Evolutionary conservation across 53 echinoderm and acorn worm genomes (phyloP), one percentile per base, ranked within the genome.

Genomic region (Zoroaster sp.): DNA sequence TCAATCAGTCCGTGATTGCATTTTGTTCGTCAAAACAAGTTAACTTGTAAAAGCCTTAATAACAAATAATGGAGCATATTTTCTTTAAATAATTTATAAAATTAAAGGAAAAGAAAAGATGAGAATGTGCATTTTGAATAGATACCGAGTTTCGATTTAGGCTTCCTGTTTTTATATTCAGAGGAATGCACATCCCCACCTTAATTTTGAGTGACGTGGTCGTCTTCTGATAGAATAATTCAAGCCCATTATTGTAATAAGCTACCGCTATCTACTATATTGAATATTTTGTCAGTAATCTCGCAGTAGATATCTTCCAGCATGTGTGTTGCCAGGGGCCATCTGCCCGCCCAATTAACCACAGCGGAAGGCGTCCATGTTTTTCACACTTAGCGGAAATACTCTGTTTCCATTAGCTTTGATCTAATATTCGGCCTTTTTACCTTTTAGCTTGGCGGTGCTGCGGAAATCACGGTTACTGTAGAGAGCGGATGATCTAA

Each of bases 371-470:
- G 51, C 36, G 40, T 35, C 35, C 44, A 32, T 82, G 66, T 82
- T 82, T 82, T 44, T 82, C 82, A 82, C 82, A 40, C 82, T 42
- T 35, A 30, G 43, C 82, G 82, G 82, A 82, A 82, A 82, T 68
- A 66, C 82, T 44, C 66, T 18, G 82, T 66, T 82, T 82, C 82
- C 82, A 82, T 44, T 66, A 28, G 66, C 82, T 44, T 40, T 82
- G 82, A 82, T 82, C 67, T 40, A 82, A 82, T 82, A 82, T 28
- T 66, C 18, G 17, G 12, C 23, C 18, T 30, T 67, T 82, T 34
- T 23, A 21, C 66, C 63, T 59, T 59, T 28, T 44, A 44, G 8
- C 28, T 59, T 21, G 63, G 11, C 28, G 63, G 63, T 59, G 63
- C 28, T 25, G 28, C 21, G 63, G 63, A 59, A 59, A 59, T 59